These are phyloP conservation scores for Chaetorhynchus papuensis DNA, from an alignment of 2,113 vertebrate genomes.

Conservation along the genomic window DNA sequence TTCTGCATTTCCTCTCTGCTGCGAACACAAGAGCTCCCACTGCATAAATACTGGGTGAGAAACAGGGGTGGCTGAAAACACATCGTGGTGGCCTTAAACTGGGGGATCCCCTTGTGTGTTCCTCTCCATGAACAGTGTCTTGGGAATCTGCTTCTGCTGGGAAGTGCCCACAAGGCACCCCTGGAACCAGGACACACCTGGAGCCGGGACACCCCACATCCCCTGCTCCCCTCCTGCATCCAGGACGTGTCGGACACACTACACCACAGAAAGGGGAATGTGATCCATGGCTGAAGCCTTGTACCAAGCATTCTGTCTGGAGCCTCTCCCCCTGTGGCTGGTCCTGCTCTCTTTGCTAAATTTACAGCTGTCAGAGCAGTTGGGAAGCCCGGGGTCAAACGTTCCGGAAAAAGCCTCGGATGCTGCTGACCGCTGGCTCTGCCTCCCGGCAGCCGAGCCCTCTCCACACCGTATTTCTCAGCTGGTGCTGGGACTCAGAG, in stretches of 20 bases:
- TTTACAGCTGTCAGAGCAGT: neutral
- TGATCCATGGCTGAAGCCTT: neutral
- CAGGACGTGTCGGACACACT: accelerated
- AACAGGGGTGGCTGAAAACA: neutral
- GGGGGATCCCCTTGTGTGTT: no score
- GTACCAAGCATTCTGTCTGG: neutral
- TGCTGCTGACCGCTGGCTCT: neutral
- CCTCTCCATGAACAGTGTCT: neutral
- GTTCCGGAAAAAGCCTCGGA: accelerated
- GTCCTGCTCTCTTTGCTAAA: neutral
- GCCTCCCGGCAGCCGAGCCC: neutral
- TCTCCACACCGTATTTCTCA: neutral
- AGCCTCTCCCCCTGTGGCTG: neutral
- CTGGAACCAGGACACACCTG: neutral
- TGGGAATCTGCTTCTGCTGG: neutral
- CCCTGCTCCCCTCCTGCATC: neutral
- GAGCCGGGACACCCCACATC: accelerated
- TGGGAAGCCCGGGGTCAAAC: neutral
- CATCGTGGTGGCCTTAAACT: neutral
- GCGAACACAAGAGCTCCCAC: neutral
- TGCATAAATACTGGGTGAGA: neutral
- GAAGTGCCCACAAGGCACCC: neutral
- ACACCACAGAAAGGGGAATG: neutral
- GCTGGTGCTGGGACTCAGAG: neutral
- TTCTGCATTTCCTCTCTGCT: neutral